Evolutionary conservation across 2,113 vertebrate genomes (phyloP).

Genomic region (Carlito syrichta): DNA sequence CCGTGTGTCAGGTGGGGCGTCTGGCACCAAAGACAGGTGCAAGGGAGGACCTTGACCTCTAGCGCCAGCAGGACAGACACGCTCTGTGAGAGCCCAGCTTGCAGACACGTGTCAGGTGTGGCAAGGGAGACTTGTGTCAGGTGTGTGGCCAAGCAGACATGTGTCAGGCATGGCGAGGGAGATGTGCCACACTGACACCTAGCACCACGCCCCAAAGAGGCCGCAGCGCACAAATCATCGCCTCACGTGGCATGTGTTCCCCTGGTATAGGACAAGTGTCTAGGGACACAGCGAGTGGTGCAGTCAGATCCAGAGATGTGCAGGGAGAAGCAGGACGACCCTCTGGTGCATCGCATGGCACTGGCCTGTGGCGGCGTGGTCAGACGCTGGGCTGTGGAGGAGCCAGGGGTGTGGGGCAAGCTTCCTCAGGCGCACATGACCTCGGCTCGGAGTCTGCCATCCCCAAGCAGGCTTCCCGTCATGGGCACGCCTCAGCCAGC

Average conservation of each 20-base stretch:
- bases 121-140: background rate
- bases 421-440: background rate
- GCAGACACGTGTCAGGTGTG: background rate
- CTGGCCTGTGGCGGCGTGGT: accelerated
- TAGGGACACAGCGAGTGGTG: background rate
- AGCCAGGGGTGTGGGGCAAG: no score
- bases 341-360: accelerated
- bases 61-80: no score
- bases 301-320: no score
- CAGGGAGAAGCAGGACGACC: background rate
- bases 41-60: background rate
- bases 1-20: no score
- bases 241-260: background rate
- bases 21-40: background rate
- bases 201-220: background rate
- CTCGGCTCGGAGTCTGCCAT: background rate
- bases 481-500: background rate
- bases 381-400: background rate
- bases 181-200: no score
- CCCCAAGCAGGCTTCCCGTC: background rate
- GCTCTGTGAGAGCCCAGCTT: accelerated
- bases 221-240: accelerated
- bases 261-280: background rate
- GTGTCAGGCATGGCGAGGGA: background rate
- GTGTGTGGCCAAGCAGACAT: no score